Conservation (phyloP, 30 jellyfish, hydroid and myxozoan genomes). For the Aurelia aurita complex sp. Pacific region DNA sequence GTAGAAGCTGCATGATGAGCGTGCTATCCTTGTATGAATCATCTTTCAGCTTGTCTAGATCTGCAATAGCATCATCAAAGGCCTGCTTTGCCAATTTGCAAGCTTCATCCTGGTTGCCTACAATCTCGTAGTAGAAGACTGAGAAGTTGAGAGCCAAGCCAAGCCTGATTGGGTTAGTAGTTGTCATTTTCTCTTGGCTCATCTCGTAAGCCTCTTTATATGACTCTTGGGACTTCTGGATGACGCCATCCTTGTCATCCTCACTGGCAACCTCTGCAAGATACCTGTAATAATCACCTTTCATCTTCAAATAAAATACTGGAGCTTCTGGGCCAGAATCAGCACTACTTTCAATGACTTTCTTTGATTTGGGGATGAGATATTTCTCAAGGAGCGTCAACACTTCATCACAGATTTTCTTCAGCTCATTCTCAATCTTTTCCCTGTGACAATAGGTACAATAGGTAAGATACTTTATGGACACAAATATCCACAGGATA, state of each 20-base stretch:
- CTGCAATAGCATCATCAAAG: slow-evolving; percentile 96
- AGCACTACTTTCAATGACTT: slow-evolving; percentile 14
- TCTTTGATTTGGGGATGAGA: slow-evolving; percentile 73
- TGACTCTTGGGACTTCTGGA: slow-evolving; percentile 74
- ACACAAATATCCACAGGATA: too few species aligned
- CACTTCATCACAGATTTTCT: slow-evolving; percentile 86
- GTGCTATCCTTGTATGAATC: slow-evolving; percentile 98
- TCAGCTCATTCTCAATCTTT: slow-evolving; percentile 80
- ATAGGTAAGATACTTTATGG: neutral
- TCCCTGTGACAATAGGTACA: slow-evolving; percentile 1
- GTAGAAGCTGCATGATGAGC: slow-evolving; percentile 91
- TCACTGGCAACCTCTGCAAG: slow-evolving; percentile 91
- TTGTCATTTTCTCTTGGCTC: slow-evolving; percentile 59
- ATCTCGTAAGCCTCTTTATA: slow-evolving; percentile 76
- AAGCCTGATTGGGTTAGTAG: slow-evolving; percentile 94
- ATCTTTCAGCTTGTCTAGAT: slow-evolving; percentile 80
- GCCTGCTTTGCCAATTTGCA: slow-evolving; percentile 89
- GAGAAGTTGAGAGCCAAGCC: slow-evolving; percentile 95
- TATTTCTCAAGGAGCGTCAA: slow-evolving; percentile 67
- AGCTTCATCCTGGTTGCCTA: slow-evolving; percentile 70
- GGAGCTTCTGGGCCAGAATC: slow-evolving; percentile 66
- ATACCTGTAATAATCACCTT: slow-evolving; percentile 97
- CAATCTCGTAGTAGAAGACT: slow-evolving; percentile 91
- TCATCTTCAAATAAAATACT: slow-evolving; percentile 96
- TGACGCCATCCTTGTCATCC: slow-evolving; percentile 52